phyloP scores from a whole-genome alignment of 2,113 vertebrate genomes.

The Corynorhinus townsendii region DNA sequence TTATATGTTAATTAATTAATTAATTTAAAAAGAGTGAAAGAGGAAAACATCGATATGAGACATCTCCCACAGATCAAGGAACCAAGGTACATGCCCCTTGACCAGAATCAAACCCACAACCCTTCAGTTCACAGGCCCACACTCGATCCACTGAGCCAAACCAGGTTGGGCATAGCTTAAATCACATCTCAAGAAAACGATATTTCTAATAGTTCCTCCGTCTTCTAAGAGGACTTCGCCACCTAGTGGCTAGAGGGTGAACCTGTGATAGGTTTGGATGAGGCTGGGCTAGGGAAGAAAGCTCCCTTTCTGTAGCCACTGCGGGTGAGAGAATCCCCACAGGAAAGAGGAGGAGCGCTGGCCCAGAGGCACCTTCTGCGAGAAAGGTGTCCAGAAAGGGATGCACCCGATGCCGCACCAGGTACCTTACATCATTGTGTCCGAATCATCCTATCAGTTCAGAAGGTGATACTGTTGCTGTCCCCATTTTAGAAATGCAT shows the following conservation, averaged over 20 bases:
- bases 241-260: background rate
- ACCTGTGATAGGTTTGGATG: background rate
- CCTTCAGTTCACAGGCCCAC: no score
- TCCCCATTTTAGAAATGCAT: background rate
- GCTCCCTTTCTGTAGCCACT: background rate
- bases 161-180: no score
- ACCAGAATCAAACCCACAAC: no score
- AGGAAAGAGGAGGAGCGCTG: background rate
- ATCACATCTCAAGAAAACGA: background rate
- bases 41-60: no score
- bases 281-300: background rate
- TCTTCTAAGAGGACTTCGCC: background rate
- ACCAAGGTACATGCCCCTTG: no score
- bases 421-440: background rate
- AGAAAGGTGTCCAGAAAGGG: background rate
- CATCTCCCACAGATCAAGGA: no score
- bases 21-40: no score
- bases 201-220: background rate
- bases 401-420: background rate
- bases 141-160: no score
- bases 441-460: background rate
- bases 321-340: background rate
- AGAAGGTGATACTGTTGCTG: background rate
- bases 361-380: background rate
- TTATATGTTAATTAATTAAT: background rate